phyloP scores from a whole-genome alignment of 2,888 invertebrate genomes.

The Peribatodes rhomboidaria region DNA sequence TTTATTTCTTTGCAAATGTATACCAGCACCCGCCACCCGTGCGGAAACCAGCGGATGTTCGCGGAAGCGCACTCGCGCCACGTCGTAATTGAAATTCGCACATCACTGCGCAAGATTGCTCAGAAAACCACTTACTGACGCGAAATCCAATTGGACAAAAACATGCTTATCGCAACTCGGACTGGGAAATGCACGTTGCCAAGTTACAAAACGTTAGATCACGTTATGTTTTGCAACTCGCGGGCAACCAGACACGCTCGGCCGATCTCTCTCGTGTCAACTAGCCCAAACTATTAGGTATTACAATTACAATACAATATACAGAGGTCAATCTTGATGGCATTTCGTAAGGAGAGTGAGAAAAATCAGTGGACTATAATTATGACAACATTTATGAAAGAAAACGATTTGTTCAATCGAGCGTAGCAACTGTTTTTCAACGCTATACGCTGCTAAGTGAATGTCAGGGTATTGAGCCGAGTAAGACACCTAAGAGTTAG shows the following conservation, averaged over 20 bases:
- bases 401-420: slow-evolving; percentile 46
- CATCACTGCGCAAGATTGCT: slow-evolving; percentile 55
- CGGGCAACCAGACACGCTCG: slow-evolving; percentile 47
- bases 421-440: slow-evolving; percentile 41
- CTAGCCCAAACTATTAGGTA: slow-evolving; percentile 47
- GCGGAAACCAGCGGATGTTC: slow-evolving; percentile 38
- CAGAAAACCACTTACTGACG: slow-evolving; percentile 50
- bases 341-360: slow-evolving; percentile 53
- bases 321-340: slow-evolving; percentile 54
- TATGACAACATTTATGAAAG: neutral
- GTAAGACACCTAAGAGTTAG: slow-evolving; percentile 1
- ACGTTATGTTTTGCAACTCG: slow-evolving; percentile 61
- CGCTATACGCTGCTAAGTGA: slow-evolving; percentile 26
- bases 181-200: slow-evolving; percentile 49
- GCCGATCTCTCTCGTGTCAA: slow-evolving; percentile 45
- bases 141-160: slow-evolving; percentile 45
- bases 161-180: slow-evolving; percentile 30
- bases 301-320: slow-evolving; percentile 28
- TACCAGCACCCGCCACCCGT: slow-evolving; percentile 22
- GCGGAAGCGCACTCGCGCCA: slow-evolving; percentile 43
- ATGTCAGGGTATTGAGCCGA: slow-evolving; percentile 6
- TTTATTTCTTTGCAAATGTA: neutral
- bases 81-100: slow-evolving; percentile 60
- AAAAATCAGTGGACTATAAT: slow-evolving; percentile 37
- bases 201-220: slow-evolving; percentile 61